Evolutionary conservation across 2,888 invertebrate species (phyloP).

Genomic region (Coelinius sp.): DNA sequence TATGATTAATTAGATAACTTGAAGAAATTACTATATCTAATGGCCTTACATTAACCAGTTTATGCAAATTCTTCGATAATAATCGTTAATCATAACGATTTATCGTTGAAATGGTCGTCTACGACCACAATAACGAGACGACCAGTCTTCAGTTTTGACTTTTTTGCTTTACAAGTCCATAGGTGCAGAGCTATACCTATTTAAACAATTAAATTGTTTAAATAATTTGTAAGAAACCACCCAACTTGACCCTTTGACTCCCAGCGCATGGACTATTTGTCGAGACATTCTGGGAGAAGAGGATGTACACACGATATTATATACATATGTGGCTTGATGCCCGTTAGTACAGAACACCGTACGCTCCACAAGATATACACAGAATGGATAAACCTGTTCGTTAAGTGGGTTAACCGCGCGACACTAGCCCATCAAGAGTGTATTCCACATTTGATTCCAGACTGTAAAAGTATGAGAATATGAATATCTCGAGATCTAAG

Average conservation of each 20-base stretch:
- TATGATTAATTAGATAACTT: background rate
- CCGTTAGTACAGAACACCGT: conserved; percentile 59
- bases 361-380: conserved; percentile 41
- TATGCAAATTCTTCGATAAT: background rate
- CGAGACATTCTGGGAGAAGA: background rate
- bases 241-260: too few relatives aligned
- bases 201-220: too few relatives aligned
- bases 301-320: conserved; percentile 24
- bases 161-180: too few relatives aligned
- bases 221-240: too few relatives aligned
- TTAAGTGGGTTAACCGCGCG: conserved; percentile 65
- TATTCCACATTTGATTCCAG: background rate
- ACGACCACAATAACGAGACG: too few relatives aligned
- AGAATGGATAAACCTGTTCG: conserved; percentile 63
- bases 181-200: too few relatives aligned
- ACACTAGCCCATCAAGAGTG: conserved; percentile 16
- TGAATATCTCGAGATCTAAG: background rate
- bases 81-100: background rate
- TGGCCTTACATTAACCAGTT: background rate
- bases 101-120: too few relatives aligned
- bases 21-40: too few relatives aligned
- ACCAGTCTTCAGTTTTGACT: too few relatives aligned
- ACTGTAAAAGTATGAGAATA: background rate
- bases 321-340: conserved; percentile 55
- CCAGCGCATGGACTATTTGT: background rate